Evolutionary conservation across 2,797 vertebrate species (phyloP), one percentile per base, ranked within the genome.

Genomic region (Vultur gryphus): DNA sequence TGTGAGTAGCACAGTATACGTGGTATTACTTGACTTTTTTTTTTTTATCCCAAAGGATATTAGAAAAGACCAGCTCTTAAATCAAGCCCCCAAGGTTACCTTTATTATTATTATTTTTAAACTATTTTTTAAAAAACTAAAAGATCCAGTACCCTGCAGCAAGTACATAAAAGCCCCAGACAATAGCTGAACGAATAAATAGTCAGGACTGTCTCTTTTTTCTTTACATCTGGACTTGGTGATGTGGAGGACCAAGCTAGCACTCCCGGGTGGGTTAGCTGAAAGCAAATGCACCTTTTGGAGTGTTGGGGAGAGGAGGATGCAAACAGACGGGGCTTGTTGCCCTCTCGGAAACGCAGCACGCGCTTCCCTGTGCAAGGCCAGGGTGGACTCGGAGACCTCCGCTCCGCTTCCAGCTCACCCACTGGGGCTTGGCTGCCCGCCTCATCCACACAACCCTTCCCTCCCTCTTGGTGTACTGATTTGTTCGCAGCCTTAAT

Each of bases 41-140:
- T 77, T 70, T 49, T 66, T 67, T 9, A 67, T 62, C 71, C 57
- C 44, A 35, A n/a, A 70, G 52, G 88, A 90, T 84, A 82, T 90
- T 92, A 80, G 88, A 90, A 82, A 89, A 91, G 43, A 78, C 28
- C 62, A 83, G 43, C 48, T 86, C 92, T 90, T 91, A 93, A 95
- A 95, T 91, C 84, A 94, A 94, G 72, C 48, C 84, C 80, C 83
- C 13, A 49, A 83, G 70, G 43, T 13, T 39, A 43, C 41, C 20
- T 61, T 70, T 62, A 43, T 8, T 52, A 12, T 84, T 55, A 59
- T 65, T 84, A 16, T 65, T 81, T 72, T 69, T 35, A 48, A 92
- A 58, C 65, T 57, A 24, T 41, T 59, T 67, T 29, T 59, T 13
- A 21, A 58, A 76, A 66, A 41, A 4, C 18, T 29, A 17, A 41